Evolutionary conservation across 2,888 invertebrate genomes (phyloP).

Genomic region (Scaptomyza reducta): DNA sequence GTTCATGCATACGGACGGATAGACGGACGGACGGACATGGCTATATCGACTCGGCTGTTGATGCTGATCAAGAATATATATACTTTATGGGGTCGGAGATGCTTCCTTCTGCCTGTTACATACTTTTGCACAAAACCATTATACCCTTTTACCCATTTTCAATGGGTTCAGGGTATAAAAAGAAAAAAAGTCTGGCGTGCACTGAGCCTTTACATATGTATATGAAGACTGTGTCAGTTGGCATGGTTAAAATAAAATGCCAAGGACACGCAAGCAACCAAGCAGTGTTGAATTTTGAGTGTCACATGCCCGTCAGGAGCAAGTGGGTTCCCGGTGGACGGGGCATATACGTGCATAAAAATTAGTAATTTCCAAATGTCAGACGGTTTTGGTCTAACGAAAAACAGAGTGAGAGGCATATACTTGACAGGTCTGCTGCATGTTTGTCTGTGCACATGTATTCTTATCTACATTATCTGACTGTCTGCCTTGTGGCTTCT

Average conservation of each 20-base stretch:
- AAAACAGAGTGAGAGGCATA: slow-evolving; percentile 9
- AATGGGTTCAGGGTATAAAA: too few species aligned
- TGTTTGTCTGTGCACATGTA: slow-evolving; percentile 5
- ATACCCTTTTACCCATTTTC: too few species aligned
- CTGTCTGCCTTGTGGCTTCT: slow-evolving; percentile 9
- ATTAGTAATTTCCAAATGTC: slow-evolving; percentile 58
- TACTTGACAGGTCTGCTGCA: slow-evolving; percentile 36
- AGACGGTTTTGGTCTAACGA: slow-evolving; percentile 47
- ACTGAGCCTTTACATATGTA: slow-evolving; percentile 25
- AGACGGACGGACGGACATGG: too few species aligned
- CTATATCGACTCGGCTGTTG: too few species aligned
- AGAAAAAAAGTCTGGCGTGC: slow-evolving; percentile 29
- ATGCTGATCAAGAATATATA: too few species aligned
- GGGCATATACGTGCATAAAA: slow-evolving; percentile 36
- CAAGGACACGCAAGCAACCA: slow-evolving; percentile 58
- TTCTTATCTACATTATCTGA: not conserved
- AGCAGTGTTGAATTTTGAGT: slow-evolving; percentile 66
- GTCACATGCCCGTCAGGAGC: slow-evolving; percentile 43
- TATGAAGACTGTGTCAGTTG: slow-evolving; percentile 37
- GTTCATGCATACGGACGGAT: too few species aligned
- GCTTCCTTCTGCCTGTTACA: too few species aligned
- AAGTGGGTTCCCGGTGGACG: slow-evolving; percentile 16
- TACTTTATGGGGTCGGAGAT: too few species aligned
- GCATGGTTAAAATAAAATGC: slow-evolving; percentile 60
- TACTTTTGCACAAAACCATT: too few species aligned